A percentile compares a stretch with the other conserved stretches of the same genome.
Conservation (phyloP, 2,888 invertebrate genomes). For the Morpho deidamia region DNA sequence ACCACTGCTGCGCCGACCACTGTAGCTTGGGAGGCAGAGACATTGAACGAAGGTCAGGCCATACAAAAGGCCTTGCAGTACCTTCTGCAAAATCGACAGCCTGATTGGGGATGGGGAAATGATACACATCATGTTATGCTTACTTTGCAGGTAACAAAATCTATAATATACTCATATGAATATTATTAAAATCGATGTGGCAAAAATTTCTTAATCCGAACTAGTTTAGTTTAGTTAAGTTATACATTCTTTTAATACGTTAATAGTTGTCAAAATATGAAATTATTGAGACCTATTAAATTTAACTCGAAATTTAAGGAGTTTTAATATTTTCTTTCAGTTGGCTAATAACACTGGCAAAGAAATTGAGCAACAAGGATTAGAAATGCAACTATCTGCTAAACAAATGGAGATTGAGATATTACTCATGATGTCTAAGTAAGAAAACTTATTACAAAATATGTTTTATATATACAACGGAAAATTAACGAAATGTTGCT, state of each 20-base stretch:
- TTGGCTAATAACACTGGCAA: slow-evolving; percentile 78
- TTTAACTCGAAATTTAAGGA: neutral
- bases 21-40: slow-evolving; percentile 59
- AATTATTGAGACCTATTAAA: no score
- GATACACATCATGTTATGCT: slow-evolving; percentile 90
- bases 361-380: slow-evolving; percentile 78
- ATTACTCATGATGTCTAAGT: slow-evolving; percentile 89
- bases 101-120: slow-evolving; percentile 90
- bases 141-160: slow-evolving; percentile 81
- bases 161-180: no score
- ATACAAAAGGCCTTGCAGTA: slow-evolving; percentile 85
- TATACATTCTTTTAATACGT: no score
- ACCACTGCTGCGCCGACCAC: slow-evolving; percentile 46
- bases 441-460: slow-evolving; percentile 38
- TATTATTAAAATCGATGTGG: no score
- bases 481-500: neutral
- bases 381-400: slow-evolving; percentile 86
- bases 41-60: slow-evolving; percentile 74
- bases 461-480: neutral
- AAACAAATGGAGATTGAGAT: slow-evolving; percentile 94
- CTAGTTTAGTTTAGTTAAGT: no score
- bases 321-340: slow-evolving; percentile 36
- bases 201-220: no score
- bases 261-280: no score
- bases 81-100: slow-evolving; percentile 84